These are phyloP conservation scores for Littorina saxatilis DNA, from an alignment of 1,140 invertebrate genomes.

Conservation along the genomic window DNA sequence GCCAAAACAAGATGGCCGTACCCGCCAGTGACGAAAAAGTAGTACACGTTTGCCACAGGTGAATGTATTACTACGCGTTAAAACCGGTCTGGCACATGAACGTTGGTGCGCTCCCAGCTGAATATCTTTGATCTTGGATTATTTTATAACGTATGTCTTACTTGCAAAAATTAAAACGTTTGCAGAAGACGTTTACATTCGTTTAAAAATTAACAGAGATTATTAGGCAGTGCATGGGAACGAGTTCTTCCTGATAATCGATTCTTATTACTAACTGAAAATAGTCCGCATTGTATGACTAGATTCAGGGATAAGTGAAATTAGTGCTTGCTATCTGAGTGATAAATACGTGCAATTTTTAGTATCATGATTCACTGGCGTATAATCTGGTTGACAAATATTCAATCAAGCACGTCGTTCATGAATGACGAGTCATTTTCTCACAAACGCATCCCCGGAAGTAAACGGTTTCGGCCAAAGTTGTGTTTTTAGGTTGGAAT, in stretches of 20 bases:
- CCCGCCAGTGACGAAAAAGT: slow-evolving; percentile 70
- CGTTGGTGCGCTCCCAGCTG: too few relatives aligned
- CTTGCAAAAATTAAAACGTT: too few relatives aligned
- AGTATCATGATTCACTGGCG: not conserved
- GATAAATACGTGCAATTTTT: not conserved
- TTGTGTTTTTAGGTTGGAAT: too few relatives aligned
- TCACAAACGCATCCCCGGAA: not conserved
- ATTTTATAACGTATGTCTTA: too few relatives aligned
- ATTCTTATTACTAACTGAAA: slow-evolving; percentile 22
- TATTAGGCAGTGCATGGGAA: not conserved
- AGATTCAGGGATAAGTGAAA: too few relatives aligned
- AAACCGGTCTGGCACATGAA: slow-evolving; percentile 6
- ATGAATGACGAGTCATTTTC: slow-evolving; percentile 2
- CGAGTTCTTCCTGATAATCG: not conserved
- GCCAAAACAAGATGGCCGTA: slow-evolving; percentile 60
- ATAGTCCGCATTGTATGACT: slow-evolving; percentile 8
- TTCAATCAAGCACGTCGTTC: not conserved
- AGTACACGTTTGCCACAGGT: slow-evolving; percentile 28
- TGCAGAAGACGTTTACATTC: too few relatives aligned
- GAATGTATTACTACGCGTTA: slow-evolving; percentile 35
- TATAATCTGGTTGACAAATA: not conserved
- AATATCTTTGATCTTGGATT: too few relatives aligned
- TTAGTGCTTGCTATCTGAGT: too few relatives aligned
- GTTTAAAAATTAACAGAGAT: too few relatives aligned
- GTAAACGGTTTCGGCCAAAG: too few relatives aligned